Percentiles rank a stretch among this genome's conserved stretches.
Conservation (phyloP, 2,113 vertebrate genomes). For the Gymnocephalus cernua region DNA sequence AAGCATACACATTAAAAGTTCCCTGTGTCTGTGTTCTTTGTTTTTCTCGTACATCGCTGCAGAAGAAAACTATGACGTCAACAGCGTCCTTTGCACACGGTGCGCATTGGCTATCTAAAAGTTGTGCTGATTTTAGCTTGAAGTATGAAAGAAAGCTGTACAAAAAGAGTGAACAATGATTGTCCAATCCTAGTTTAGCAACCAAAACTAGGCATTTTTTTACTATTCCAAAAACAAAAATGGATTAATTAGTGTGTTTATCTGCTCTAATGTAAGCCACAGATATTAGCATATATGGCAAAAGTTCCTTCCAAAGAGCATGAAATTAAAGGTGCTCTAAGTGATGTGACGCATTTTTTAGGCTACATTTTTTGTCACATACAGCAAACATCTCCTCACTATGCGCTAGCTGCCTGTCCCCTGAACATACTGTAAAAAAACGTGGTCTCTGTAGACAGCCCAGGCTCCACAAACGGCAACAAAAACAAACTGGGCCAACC, state of each 20-base stretch:
- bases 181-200: neutral
- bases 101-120: neutral
- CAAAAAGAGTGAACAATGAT: neutral
- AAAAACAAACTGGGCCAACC: too few species aligned
- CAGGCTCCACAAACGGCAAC: too few species aligned
- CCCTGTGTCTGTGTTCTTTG: too few species aligned
- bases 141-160: neutral
- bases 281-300: neutral
- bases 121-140: neutral
- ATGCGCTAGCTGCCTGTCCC: too few species aligned
- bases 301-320: too few species aligned
- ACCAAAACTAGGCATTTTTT: neutral
- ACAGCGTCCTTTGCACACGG: neutral
- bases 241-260: neutral
- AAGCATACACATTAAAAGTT: neutral
- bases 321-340: too few species aligned
- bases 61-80: neutral
- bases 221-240: neutral
- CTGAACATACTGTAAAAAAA: too few species aligned
- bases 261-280: neutral
- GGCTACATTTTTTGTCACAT: too few species aligned
- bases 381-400: too few species aligned
- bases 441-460: too few species aligned
- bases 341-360: too few species aligned
- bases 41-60: neutral